Evolutionary conservation across 2,888 invertebrate genomes (phyloP).

Genomic region (Tachina grossa): DNA sequence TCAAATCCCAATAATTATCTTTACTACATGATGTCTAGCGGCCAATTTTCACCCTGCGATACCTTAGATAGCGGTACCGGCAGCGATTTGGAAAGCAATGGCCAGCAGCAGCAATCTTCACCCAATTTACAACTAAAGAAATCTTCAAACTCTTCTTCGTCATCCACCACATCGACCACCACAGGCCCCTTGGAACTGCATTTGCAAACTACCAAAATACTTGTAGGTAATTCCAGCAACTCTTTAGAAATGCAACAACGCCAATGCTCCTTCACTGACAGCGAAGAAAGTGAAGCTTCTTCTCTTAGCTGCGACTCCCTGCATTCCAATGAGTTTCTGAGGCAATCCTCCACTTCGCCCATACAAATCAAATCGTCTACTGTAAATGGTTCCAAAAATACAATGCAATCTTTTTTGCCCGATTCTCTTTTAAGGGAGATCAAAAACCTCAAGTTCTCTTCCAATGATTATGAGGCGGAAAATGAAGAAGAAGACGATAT

Average conservation of each 20-base stretch:
- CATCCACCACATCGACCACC: conserved; percentile 21
- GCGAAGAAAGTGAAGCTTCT: conserved; percentile 87
- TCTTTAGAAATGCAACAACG: conserved; percentile 77
- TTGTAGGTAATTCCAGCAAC: conserved; percentile 70
- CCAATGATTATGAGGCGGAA: conserved; percentile 73
- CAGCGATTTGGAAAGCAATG: conserved; percentile 88
- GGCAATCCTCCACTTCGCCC: conserved; percentile 78
- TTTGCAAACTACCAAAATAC: conserved; percentile 78
- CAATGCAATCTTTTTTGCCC: conserved; percentile 84
- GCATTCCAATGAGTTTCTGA: conserved; percentile 87
- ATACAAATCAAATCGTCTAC: conserved; percentile 77
- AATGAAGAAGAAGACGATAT: conserved; percentile 64
- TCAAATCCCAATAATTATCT: conserved; percentile 77
- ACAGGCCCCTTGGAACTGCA: conserved; percentile 82
- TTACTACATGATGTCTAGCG: conserved; percentile 87
- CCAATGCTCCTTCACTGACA: conserved; percentile 84
- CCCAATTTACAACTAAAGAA: conserved; percentile 47
- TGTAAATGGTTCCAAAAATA: conserved; percentile 52
- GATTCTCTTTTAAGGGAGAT: conserved; percentile 88
- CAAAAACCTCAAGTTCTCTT: conserved; percentile 84
- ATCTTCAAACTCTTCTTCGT: conserved; percentile 32
- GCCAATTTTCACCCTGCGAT: conserved; percentile 91
- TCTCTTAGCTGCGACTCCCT: conserved; percentile 92
- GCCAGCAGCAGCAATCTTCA: conserved; percentile 84
- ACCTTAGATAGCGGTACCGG: conserved; percentile 93